Conservation (phyloP, 2,888 invertebrate species). For the Apodemia zela region DNA sequence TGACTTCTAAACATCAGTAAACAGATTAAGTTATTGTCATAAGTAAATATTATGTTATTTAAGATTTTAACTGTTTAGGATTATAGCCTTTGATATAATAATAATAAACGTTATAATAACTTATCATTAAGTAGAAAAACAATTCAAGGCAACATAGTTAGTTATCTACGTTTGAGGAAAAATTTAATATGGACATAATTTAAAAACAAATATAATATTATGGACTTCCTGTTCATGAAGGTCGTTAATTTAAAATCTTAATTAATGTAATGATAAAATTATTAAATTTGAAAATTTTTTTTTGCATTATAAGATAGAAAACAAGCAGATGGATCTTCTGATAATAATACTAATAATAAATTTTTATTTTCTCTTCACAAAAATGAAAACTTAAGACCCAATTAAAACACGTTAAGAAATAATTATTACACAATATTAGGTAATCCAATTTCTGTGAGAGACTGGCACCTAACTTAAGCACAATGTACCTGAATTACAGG, state of each 20-base stretch:
- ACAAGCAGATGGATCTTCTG: no score
- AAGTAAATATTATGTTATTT: slow-evolving; percentile 6
- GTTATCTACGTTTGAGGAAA: slow-evolving; percentile 17
- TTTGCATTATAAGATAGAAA: no score
- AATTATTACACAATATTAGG: no score
- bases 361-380: no score
- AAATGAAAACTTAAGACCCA: no score
- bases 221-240: not conserved
- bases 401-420: no score
- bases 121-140: slow-evolving; percentile 22
- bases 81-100: not conserved
- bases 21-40: not conserved
- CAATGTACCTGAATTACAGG: no score
- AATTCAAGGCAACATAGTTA: slow-evolving; percentile 22
- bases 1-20: not conserved
- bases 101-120: not conserved
- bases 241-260: not conserved
- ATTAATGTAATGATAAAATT: not conserved
- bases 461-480: no score
- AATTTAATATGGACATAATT: slow-evolving; percentile 21
- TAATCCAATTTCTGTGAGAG: no score
- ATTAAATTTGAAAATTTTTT: no score
- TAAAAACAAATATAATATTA: not conserved
- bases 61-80: slow-evolving; percentile 5
- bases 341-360: no score